These are phyloP conservation scores for Hypothenemus hampei DNA, from an alignment of 1,140 invertebrate genomes.

Conservation along the genomic window DNA sequence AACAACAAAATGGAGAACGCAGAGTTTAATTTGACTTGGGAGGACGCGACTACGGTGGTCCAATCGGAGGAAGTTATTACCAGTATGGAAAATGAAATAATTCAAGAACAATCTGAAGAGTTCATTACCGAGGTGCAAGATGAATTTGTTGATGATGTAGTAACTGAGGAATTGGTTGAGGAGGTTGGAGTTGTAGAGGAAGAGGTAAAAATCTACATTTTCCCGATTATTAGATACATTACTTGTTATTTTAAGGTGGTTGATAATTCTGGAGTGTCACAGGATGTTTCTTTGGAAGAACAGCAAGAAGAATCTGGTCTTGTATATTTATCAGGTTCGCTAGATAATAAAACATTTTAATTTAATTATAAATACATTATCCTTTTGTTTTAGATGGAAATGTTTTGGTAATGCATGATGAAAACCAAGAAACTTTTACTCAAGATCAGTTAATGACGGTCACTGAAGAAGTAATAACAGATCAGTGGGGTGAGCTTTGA, in stretches of 20 bases:
- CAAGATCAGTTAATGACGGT: constrained; percentile 46
- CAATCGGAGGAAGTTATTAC: constrained; percentile 61
- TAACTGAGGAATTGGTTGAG: constrained; percentile 16
- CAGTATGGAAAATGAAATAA: constrained; percentile 53
- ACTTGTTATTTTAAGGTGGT: constrained; percentile 10
- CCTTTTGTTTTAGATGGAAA: constrained; percentile 38
- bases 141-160: constrained; percentile 40
- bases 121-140: constrained; percentile 50
- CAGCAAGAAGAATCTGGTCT: constrained; percentile 11
- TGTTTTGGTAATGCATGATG: constrained; percentile 44
- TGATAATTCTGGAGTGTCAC: constrained; percentile 14
- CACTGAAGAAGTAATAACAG: constrained; percentile 71
- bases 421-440: constrained; percentile 35
- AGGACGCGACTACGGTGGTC: constrained; percentile 53
- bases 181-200: constrained; percentile 16
- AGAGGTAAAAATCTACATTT: constrained; percentile 5
- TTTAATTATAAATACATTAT: background rate
- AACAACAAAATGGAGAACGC: constrained; percentile 44
- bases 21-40: constrained; percentile 50
- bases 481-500: constrained; percentile 59
- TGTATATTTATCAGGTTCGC: constrained; percentile 21
- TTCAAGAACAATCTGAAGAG: constrained; percentile 50
- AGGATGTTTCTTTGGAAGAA: constrained; percentile 15
- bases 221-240: background rate
- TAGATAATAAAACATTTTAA: too few species aligned